Conservation (phyloP, 2,888 invertebrate species). For the Ellobium chinense region DNA sequence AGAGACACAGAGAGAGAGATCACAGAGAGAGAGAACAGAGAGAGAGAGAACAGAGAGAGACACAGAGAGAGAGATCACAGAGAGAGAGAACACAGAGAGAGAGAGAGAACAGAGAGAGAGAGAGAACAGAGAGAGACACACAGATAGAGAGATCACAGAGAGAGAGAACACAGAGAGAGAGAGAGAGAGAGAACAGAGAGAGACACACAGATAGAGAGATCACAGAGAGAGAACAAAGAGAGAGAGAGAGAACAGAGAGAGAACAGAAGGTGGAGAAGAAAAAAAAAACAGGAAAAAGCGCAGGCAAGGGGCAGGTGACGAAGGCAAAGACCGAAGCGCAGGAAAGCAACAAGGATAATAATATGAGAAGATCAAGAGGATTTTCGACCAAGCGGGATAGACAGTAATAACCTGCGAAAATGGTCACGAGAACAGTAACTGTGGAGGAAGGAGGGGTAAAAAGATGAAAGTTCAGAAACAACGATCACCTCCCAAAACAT, state of each 20-base stretch:
- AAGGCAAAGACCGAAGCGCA: neutral
- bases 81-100: neutral
- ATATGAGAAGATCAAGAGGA: no score
- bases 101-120: conserved; percentile 2
- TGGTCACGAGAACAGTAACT: no score
- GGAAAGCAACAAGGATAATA: neutral
- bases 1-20: neutral
- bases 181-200: neutral
- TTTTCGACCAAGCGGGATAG: no score
- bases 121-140: neutral
- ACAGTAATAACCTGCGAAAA: no score
- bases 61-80: neutral
- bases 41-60: neutral
- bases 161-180: neutral
- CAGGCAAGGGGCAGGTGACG: no score
- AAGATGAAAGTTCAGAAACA: no score
- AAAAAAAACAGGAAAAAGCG: neutral
- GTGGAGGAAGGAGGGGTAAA: no score
- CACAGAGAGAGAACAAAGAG: neutral
- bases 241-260: neutral
- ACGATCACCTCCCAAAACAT: no score
- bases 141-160: neutral
- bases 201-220: no score
- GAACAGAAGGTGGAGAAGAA: neutral
- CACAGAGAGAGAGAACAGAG: neutral